Conservation (phyloP, 2,888 invertebrate genomes). For the Campoletis raptor region DNA sequence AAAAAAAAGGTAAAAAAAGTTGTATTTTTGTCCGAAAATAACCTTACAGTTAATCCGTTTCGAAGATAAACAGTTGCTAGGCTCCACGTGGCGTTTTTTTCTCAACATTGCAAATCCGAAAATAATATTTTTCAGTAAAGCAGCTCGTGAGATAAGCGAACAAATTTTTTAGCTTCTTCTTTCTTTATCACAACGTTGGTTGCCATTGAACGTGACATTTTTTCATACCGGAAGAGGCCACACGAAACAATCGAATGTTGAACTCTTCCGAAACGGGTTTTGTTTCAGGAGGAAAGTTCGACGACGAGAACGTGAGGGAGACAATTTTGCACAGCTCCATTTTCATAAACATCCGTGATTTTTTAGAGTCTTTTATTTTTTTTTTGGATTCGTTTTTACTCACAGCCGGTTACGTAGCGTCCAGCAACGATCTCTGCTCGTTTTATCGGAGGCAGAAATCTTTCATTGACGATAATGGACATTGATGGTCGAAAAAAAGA, state of each 20-base stretch:
- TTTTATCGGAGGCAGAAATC: constrained; percentile 44
- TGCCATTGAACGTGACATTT: constrained; percentile 17
- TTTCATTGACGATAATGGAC: constrained; percentile 37
- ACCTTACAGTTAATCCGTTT: neutral
- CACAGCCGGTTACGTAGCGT: constrained; percentile 44
- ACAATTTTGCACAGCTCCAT: neutral
- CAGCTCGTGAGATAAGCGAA: constrained; percentile 18
- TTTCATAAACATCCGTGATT: neutral
- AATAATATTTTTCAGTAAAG: neutral
- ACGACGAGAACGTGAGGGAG: too few relatives aligned
- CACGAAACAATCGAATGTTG: constrained; percentile 71
- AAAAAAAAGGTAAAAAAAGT: neutral
- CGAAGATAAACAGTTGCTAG: neutral
- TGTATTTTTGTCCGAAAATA: neutral
- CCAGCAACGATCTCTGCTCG: constrained; percentile 39
- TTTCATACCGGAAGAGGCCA: neutral
- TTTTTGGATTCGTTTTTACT: constrained; percentile 38
- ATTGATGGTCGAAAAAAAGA: neutral
- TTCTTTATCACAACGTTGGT: constrained; percentile 23
- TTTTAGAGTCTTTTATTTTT: neutral
- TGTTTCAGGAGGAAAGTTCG: neutral
- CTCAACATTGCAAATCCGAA: neutral
- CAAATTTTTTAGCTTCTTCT: neutral
- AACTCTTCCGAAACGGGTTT: constrained; percentile 71
- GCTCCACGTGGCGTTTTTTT: neutral